Evolutionary conservation across 2,113 vertebrate species (phyloP), one percentile per base, ranked within the genome.

Genomic region (Gulo gulo): DNA sequence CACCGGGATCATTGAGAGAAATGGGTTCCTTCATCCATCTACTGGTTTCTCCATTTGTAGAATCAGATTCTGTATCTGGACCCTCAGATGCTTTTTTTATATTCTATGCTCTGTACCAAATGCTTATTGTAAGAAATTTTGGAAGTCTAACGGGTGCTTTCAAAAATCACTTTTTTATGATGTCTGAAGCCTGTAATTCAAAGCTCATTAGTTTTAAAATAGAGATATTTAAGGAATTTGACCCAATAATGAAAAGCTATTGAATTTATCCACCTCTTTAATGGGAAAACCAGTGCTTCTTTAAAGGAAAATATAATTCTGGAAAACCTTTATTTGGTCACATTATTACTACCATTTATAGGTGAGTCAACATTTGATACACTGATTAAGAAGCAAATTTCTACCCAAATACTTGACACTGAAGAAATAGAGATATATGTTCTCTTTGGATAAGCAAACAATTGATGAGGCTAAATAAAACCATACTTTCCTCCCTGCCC

Each of bases 111-210:
- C 39, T 65, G 23, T 78, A 34, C 18, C 31, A 89, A 74, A 84
- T 34, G 18, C 55, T 88, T 61, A 80, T 13, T 71, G 1, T 42
- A 92, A 80, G 42, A 84, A 84, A 69, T 29, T 91, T 94, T 88
- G 78, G 12, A 92, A 92, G 7, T 79, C 31, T 90, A 59, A 55
- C 23, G 81, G 1, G 1, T 95, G 50, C 16, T 91, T 96, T 39
- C 83, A 42, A 73, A 90, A 65, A 92, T 83, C 50, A 93, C 21
- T 71, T 65, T 84, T 92, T 95, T 95, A 65, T 82, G 87, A 83
- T 52, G 4, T 79, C 7, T 69, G 29, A 89, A 82, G 39, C 42
- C 6, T 82, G 13, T 42, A 94, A 47, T 55, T 69, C 74, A 81
- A 81, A 63, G 14, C 26, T 65, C 14, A 42, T 80, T 74, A 4